Conservation (phyloP, 2,888 invertebrate genomes). For the Cheilosia urbana region DNA sequence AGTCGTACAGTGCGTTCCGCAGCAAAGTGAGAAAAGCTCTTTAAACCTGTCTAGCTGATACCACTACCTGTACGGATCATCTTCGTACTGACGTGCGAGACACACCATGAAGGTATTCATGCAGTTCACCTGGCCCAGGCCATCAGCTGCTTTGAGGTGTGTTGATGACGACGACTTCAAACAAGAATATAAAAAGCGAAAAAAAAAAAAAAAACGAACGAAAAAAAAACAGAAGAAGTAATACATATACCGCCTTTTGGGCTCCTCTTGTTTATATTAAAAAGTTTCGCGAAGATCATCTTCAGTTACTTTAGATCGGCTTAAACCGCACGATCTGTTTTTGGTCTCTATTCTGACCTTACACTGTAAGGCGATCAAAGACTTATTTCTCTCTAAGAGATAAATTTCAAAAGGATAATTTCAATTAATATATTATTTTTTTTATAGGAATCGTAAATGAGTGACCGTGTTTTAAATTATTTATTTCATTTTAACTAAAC, state of each 20-base stretch:
- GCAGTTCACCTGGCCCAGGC: conserved; percentile 58
- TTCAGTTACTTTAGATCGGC: conserved; percentile 84
- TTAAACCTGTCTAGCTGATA: conserved; percentile 67
- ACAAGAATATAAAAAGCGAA: conserved; percentile 22
- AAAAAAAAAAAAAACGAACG: neutral
- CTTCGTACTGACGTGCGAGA: conserved; percentile 59
- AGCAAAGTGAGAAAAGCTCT: conserved; percentile 55
- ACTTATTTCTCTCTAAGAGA: conserved; percentile 13
- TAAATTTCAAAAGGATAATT: conserved; percentile 66
- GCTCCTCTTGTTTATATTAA: conserved; percentile 82
- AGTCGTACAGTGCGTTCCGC: conserved; percentile 40
- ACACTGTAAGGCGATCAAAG: conserved; percentile 64
- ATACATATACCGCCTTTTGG: conserved; percentile 49
- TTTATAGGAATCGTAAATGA: conserved; percentile 72
- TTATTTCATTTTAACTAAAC: conserved; percentile 77
- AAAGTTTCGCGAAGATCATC: conserved; percentile 83
- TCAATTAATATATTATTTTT: conserved; percentile 45
- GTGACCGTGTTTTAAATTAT: conserved; percentile 77
- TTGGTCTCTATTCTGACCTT: conserved; percentile 66
- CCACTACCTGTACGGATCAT: conserved; percentile 60
- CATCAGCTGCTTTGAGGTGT: conserved; percentile 57
- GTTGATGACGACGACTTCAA: conserved; percentile 57
- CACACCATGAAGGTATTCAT: conserved; percentile 20
- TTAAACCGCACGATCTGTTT: conserved; percentile 82
- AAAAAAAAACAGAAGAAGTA: conserved; percentile 20